These are phyloP conservation scores for Eucera pruinosa DNA, from an alignment of 2,888 invertebrate genomes.

Conservation along the genomic window DNA sequence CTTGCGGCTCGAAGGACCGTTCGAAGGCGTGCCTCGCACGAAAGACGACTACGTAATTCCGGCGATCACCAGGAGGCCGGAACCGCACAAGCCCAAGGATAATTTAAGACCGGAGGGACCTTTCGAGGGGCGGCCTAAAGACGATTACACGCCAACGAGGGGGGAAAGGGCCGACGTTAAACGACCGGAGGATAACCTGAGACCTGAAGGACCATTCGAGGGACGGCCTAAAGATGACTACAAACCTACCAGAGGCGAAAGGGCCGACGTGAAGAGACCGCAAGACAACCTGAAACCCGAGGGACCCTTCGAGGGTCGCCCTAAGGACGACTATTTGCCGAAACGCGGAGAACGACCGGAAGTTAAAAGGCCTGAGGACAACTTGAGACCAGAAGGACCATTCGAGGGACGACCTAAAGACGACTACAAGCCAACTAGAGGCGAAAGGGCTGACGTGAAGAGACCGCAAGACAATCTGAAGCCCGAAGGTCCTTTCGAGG, in stretches of 20 bases:
- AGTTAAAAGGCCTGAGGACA: slow-evolving; percentile 78
- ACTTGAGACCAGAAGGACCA: slow-evolving; percentile 87
- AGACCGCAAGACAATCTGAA: slow-evolving; percentile 86
- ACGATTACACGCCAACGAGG: slow-evolving; percentile 81
- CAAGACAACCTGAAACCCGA: slow-evolving; percentile 85
- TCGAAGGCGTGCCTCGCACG: slow-evolving; percentile 82
- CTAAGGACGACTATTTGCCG: slow-evolving; percentile 82
- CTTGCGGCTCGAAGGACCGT: slow-evolving; percentile 87
- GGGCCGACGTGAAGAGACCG: slow-evolving; percentile 74
- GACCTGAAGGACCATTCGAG: slow-evolving; percentile 78
- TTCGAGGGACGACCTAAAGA: slow-evolving; percentile 83
- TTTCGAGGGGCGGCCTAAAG: slow-evolving; percentile 35
- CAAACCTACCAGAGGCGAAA: slow-evolving; percentile 79
- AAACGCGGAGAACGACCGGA: slow-evolving; percentile 81
- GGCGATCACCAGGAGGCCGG: slow-evolving; percentile 85
- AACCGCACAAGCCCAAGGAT: slow-evolving; percentile 78
- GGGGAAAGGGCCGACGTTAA: slow-evolving; percentile 86
- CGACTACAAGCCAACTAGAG: slow-evolving; percentile 82
- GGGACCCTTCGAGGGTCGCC: slow-evolving; percentile 85
- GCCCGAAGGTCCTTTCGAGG: slow-evolving; percentile 85
- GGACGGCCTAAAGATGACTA: slow-evolving; percentile 85
- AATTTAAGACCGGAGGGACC: slow-evolving; percentile 71
- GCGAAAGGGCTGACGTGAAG: slow-evolving; percentile 81
- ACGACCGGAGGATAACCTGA: slow-evolving; percentile 86
- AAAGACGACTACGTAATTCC: slow-evolving; percentile 83